Base-by-base conservation (phyloP, 1,140 invertebrate genomes). In the Bombus terrestris region DNA sequence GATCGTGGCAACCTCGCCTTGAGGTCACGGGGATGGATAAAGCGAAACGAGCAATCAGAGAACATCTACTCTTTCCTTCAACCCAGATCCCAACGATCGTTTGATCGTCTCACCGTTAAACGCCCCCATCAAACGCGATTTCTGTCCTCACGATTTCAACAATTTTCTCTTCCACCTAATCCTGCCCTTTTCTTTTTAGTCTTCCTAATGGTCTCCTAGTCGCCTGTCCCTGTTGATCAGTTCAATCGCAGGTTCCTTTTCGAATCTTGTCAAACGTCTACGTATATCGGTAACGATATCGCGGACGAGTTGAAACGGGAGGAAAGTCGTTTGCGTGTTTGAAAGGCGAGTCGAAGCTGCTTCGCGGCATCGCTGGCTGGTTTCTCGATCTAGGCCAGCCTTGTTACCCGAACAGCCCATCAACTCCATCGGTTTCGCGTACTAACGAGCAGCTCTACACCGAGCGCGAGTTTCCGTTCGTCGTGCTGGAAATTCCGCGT, bases 301-400 rank as follows among this genome's bases (percentile, higher is more conserved):
- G 41, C 53, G n/a, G 32, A 74, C n/a, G n/a, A 53, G 41, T 22
- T n/a, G 59, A n/a, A n/a, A 8, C n/a, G 32, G 32, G 15, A 18
- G 32, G 10, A 74, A 35, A 32, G n/a, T 35, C 5, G 73, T n/a
- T 72, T 15, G 68, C 69, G 80, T 53, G 43, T 37, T 57, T 28
- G 78, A 69, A 37, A 53, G 13, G 8, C 4, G 39, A 28, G 13
- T 75, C 47, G 25, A 69, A 41, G 13, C 4, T 64, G 10, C 39
- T 64, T 39, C 18, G 39, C 10, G 39, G 69, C 43, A 35, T 71
- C 69, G 10, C 9, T 41, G 69, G 28, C 69, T n/a, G 32, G 25
- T 3, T 41, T 18, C 10, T 25, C 32, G 43, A 83, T 89, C 75
- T 89, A 83, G 59, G 66, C 43, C 57, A 86, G n/a, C 18, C 74